Evolutionary conservation across 2,888 invertebrate species (phyloP), one percentile per base, ranked within the genome.

Genomic region (Candidula unifasciata): DNA sequence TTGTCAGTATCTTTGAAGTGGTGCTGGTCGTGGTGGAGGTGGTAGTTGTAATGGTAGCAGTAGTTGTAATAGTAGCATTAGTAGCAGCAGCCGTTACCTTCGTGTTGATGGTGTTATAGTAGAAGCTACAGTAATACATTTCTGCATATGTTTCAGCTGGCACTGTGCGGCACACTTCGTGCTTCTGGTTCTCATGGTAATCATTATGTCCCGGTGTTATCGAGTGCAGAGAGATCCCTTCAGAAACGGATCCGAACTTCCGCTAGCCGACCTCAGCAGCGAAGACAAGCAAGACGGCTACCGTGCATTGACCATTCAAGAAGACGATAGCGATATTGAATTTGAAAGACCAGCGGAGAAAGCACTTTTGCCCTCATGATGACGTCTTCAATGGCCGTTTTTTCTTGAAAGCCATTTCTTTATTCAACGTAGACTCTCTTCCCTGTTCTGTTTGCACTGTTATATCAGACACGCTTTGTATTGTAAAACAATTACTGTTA

Each of bases 141-240:
- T 44, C 6, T 44, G 8, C 44, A 6, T 1, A 13, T 44, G 44
- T 44, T 27, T 8, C 80, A 84, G 83, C 54, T 84, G 83, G 83
- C 83, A 84, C 80, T 54, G 44, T 33, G 79, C 83, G 1, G 68
- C 54, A 35, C 81, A 86, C 79, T 89, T 92, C 76, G 83, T 93
- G n/a, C 27, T 91, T 35, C 88, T 92, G 82, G 81, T 93, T 10
- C 84, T 88, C 24, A 89, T 92, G 10, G 91, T 91, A 27, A 88
- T 88, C 5, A 60, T 90, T 64, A 89, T 92, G 21, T 90, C 89
- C 60, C 90, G 89, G 21, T 81, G 73, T 79, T 85, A 86, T 54
- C n/a, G 73, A 16, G 44, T 73, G 24, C 80, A 44, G 3, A 24
- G 21, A 0, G 37, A 60, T 10, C 24, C 54, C 0, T 57, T 54